phyloP scores from a whole-genome alignment of 2,888 invertebrate genomes.

The Oscheius myriophilus region DNA sequence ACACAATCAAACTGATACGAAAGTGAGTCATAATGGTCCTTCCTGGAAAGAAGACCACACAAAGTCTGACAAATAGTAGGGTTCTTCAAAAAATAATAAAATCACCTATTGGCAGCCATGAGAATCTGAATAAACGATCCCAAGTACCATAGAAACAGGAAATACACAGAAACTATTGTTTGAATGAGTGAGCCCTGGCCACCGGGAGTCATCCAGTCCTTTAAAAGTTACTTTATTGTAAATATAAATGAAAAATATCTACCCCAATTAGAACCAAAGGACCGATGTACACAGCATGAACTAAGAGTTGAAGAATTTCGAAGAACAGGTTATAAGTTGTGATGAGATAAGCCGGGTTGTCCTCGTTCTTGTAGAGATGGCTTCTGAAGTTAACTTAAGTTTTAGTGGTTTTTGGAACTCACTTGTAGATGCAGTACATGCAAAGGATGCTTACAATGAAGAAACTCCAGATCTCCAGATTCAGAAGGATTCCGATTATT shows the following conservation, averaged over 20 bases:
- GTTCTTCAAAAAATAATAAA: not conserved
- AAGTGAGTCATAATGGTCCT: constrained; percentile 3
- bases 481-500: constrained; percentile 6
- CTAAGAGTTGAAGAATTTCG: constrained; percentile 19
- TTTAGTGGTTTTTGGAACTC: not conserved
- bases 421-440: constrained; percentile 20
- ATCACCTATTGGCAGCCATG: constrained; percentile 26
- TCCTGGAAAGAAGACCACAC: constrained; percentile 22
- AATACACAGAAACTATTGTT: not conserved
- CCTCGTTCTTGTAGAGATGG: constrained; percentile 8
- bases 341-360: constrained; percentile 26
- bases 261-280: constrained; percentile 21
- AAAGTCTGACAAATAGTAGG: constrained; percentile 11
- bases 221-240: not conserved
- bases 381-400: constrained; percentile 9
- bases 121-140: constrained; percentile 24
- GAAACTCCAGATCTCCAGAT: constrained; percentile 18
- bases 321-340: constrained; percentile 22
- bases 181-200: constrained; percentile 13
- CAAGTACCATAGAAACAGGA: constrained; percentile 21
- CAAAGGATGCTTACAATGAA: constrained; percentile 11
- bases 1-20: not conserved
- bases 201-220: constrained; percentile 16
- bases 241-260: no score
- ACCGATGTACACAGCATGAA: constrained; percentile 25